Conservation (phyloP, 2,797 vertebrate species). For the Chaetophractus vellerosus region DNA sequence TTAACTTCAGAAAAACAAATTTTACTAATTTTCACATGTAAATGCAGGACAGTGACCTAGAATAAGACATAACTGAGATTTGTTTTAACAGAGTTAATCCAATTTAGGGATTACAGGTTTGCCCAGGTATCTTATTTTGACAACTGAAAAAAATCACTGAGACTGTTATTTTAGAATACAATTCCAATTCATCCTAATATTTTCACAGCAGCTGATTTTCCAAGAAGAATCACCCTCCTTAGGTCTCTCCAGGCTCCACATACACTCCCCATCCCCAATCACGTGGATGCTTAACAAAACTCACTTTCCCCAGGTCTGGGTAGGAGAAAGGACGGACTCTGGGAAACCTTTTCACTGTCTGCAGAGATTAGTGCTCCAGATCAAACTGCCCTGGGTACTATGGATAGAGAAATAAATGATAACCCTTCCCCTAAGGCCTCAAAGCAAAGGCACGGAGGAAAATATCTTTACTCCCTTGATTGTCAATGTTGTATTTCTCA, state of each 20-base stretch:
- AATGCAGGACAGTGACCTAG: neutral
- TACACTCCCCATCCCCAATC: neutral
- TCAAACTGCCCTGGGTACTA: neutral
- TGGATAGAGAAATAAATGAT: neutral
- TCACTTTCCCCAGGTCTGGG: neutral
- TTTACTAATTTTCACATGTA: neutral
- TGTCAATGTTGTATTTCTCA: slow-evolving; percentile 43
- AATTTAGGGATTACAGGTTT: neutral
- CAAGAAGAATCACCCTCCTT: neutral
- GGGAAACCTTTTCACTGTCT: neutral
- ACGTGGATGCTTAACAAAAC: neutral
- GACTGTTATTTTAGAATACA: slow-evolving; percentile 58
- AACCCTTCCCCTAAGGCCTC: neutral
- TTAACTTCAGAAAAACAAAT: slow-evolving; percentile 17
- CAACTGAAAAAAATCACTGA: slow-evolving; percentile 43
- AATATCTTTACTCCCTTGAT: neutral
- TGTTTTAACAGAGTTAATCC: slow-evolving; percentile 28
- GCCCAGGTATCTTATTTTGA: neutral
- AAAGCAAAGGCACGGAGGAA: neutral
- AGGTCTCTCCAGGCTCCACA: neutral
- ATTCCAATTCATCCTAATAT: slow-evolving; percentile 46
- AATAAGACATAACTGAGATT: neutral
- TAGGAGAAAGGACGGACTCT: neutral
- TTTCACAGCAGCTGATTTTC: slow-evolving; percentile 60
- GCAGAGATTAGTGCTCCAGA: neutral